phyloP scores from a whole-genome alignment of 2,888 invertebrate species.

The Chironomus tentans region DNA sequence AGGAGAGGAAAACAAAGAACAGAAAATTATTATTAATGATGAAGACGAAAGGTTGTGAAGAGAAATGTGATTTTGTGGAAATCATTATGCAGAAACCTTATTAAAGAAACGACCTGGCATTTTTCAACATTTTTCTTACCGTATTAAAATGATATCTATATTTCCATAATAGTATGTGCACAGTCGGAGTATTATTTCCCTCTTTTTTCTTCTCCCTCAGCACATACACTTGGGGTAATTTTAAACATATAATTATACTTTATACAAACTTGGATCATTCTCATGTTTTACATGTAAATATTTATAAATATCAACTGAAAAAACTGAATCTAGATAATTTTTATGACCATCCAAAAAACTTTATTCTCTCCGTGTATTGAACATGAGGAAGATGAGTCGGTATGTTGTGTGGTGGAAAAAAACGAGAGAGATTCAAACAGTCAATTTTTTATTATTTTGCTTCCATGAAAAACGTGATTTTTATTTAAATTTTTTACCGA shows the following conservation, averaged over 20 bases:
- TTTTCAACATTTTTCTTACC: background rate
- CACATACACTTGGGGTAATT: too few relatives aligned
- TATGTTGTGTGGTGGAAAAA: background rate
- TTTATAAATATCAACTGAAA: too few relatives aligned
- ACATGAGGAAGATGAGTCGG: background rate
- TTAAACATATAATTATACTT: too few relatives aligned
- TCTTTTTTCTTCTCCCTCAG: too few relatives aligned
- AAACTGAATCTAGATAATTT: too few relatives aligned
- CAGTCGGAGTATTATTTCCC: background rate
- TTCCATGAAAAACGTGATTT: conserved; percentile 23
- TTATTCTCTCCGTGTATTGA: too few relatives aligned
- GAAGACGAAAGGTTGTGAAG: conserved; percentile 17
- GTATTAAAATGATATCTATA: too few relatives aligned
- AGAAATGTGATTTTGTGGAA: conserved; percentile 22
- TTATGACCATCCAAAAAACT: too few relatives aligned
- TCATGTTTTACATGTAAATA: too few relatives aligned
- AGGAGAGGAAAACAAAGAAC: background rate
- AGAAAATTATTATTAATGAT: conserved; percentile 25
- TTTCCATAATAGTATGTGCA: background rate
- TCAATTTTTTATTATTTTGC: conserved; percentile 21
- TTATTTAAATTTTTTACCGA: conserved; percentile 18
- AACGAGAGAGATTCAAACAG: conserved; percentile 1
- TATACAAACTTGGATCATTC: too few relatives aligned
- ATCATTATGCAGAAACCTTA: conserved; percentile 19
- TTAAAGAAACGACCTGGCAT: conserved; percentile 4